Evolutionary conservation across 1,140 invertebrate genomes (phyloP).

Genomic region (Drosophila miranda): DNA sequence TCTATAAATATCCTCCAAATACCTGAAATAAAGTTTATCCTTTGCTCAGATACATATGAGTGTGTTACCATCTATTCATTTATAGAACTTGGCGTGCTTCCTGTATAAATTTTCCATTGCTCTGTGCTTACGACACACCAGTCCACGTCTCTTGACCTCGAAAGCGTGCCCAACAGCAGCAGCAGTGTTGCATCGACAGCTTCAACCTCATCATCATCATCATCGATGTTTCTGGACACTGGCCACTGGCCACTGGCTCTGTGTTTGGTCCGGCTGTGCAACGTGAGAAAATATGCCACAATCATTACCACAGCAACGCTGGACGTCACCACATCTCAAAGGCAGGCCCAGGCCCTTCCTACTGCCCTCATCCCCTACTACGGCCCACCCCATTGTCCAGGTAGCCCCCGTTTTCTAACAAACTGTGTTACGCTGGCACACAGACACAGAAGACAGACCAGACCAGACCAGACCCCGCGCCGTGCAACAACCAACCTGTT

Average conservation of each 20-base stretch:
- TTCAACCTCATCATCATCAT: too few relatives aligned
- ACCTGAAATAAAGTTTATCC: too few relatives aligned
- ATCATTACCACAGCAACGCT: conserved; percentile 55
- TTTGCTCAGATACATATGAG: too few relatives aligned
- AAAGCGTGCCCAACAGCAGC: conserved; percentile 24
- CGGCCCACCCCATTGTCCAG: neutral
- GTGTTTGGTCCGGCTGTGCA: conserved; percentile 41
- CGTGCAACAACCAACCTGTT: conserved; percentile 65
- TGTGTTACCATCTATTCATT: too few relatives aligned
- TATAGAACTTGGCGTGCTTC: neutral
- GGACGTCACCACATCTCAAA: conserved; percentile 31
- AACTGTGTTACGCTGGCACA: conserved; percentile 50
- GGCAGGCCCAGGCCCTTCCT: neutral
- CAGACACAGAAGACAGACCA: conserved; percentile 12
- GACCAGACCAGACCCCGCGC: conserved; percentile 1
- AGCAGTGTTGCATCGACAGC: too few relatives aligned
- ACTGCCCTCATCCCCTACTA: neutral
- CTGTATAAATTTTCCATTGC: conserved; percentile 38
- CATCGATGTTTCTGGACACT: conserved; percentile 24
- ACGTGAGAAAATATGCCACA: conserved; percentile 60
- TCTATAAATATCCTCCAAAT: too few relatives aligned
- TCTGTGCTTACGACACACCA: conserved; percentile 7
- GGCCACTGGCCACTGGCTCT: neutral
- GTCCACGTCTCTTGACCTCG: conserved; percentile 50
- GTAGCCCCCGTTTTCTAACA: conserved; percentile 22